Evolutionary conservation across 2,113 vertebrate genomes (phyloP).

Genomic region (Heterochromis multidens): DNA sequence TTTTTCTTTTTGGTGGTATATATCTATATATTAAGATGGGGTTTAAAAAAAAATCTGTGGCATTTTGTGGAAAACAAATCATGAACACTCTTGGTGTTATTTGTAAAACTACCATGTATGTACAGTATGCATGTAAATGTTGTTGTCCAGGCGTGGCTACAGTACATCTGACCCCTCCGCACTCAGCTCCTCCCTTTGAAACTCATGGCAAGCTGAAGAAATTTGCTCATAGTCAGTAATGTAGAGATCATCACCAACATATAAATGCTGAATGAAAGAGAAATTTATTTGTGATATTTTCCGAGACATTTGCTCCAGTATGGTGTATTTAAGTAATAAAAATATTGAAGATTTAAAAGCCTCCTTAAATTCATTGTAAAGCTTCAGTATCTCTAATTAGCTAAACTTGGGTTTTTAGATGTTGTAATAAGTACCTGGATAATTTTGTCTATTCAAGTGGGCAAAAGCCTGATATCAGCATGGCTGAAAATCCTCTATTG

Average conservation of each 20-base stretch:
- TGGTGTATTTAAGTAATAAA: constrained; percentile 99
- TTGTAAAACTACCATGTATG: constrained; percentile 98
- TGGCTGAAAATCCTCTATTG: constrained; percentile 25
- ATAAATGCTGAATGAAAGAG: constrained; percentile 99
- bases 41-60: constrained; percentile 81
- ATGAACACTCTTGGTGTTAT: constrained; percentile 98
- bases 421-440: background rate
- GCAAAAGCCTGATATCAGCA: constrained; percentile 3
- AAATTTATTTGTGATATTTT: constrained; percentile 99
- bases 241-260: constrained; percentile 94
- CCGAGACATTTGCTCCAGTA: constrained; percentile 99
- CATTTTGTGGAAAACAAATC: constrained; percentile 91
- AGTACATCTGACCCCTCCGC: constrained; percentile 70
- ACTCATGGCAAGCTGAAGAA: constrained; percentile 75
- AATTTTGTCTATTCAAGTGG: background rate
- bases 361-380: constrained; percentile 53
- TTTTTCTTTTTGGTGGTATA: constrained; percentile 66
- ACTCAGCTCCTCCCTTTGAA: constrained; percentile 41
- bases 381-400: background rate
- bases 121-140: constrained; percentile 99
- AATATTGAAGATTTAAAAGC: constrained; percentile 85
- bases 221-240: constrained; percentile 86
- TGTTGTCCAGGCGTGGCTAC: constrained; percentile 93
- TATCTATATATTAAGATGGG: constrained; percentile 53
- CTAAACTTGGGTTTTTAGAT: background rate